Percentiles rank a stretch among this genome's conserved stretches.
phyloP scores from a whole-genome alignment of 1,140 invertebrate genomes.

The Dendroctonus ponderosae region DNA sequence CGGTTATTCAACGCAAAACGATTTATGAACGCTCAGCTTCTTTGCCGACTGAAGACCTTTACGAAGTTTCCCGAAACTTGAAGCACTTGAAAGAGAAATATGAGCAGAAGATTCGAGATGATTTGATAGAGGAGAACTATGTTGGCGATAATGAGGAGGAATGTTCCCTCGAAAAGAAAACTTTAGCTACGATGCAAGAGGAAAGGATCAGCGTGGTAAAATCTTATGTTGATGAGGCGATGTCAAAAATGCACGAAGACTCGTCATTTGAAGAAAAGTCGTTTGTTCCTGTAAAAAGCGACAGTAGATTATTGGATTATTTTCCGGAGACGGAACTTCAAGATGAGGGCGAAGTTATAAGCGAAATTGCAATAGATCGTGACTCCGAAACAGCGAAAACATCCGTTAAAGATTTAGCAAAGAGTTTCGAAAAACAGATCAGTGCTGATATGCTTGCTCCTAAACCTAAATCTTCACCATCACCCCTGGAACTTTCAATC shows the following conservation, averaged over 20 bases:
- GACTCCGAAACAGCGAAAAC: constrained; percentile 16
- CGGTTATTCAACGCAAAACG: constrained; percentile 45
- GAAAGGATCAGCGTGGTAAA: constrained; percentile 15
- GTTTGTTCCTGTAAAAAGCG: constrained; percentile 3
- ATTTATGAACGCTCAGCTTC: constrained; percentile 54
- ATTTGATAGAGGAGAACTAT: constrained; percentile 54
- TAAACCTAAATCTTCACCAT: too few species aligned
- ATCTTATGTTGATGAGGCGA: constrained; percentile 17
- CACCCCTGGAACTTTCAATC: too few species aligned
- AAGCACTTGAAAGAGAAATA: constrained; percentile 52
- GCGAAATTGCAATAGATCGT: background rate
- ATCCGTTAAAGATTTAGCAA: constrained; percentile 37
- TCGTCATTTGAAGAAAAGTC: constrained; percentile 8
- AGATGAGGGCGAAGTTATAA: too few species aligned
- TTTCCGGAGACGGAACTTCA: too few species aligned
- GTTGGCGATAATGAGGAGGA: constrained; percentile 54
- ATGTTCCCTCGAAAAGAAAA: constrained; percentile 53
- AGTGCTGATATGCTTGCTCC: background rate
- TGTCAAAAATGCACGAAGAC: constrained; percentile 15
- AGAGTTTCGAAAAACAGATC: constrained; percentile 36
- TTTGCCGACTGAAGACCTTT: constrained; percentile 51
- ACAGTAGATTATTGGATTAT: background rate
- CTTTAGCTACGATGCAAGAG: constrained; percentile 36
- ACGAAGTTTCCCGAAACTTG: constrained; percentile 48
- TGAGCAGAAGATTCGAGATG: constrained; percentile 55